Percentiles rank a stretch among this genome's conserved stretches.
Evolutionary conservation across 2,888 invertebrate genomes (phyloP).

Genomic region (Melolontha melolontha): DNA sequence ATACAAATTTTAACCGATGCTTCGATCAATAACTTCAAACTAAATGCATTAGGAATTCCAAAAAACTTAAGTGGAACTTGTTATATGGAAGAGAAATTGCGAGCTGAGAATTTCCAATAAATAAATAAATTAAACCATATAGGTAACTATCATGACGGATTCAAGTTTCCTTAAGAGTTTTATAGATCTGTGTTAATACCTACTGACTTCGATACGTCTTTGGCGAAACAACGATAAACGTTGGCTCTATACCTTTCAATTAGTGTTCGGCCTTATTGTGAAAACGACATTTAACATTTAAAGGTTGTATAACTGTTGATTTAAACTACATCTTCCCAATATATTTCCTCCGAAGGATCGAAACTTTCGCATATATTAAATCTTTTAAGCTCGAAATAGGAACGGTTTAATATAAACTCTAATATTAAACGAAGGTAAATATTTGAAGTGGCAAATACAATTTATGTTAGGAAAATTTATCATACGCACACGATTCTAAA

Average conservation of each 20-base stretch:
- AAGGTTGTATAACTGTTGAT: background rate
- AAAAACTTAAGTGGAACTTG: constrained; percentile 22
- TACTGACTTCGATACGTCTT: constrained; percentile 28
- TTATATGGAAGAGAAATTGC: constrained; percentile 29
- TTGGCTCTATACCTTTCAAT: constrained; percentile 26
- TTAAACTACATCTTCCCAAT: background rate
- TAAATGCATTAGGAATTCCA: constrained; percentile 26
- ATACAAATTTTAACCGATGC: too few relatives aligned
- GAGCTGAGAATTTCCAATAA: constrained; percentile 20
- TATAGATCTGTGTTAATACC: constrained; percentile 35
- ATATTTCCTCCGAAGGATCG: background rate
- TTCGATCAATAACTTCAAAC: too few relatives aligned
- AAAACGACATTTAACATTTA: constrained; percentile 2
- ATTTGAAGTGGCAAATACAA: background rate
- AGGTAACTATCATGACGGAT: constrained; percentile 24
- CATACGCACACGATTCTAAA: too few relatives aligned
- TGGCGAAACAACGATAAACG: constrained; percentile 15
- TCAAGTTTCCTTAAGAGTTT: constrained; percentile 34
- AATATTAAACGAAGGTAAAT: background rate
- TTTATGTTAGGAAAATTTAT: too few relatives aligned
- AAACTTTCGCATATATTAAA: constrained; percentile 6
- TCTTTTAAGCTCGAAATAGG: background rate
- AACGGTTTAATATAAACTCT: background rate
- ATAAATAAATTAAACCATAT: constrained; percentile 33
- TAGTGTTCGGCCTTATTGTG: constrained; percentile 16